Conservation (phyloP, 2,888 invertebrate genomes). For the Mythimna impura region DNA sequence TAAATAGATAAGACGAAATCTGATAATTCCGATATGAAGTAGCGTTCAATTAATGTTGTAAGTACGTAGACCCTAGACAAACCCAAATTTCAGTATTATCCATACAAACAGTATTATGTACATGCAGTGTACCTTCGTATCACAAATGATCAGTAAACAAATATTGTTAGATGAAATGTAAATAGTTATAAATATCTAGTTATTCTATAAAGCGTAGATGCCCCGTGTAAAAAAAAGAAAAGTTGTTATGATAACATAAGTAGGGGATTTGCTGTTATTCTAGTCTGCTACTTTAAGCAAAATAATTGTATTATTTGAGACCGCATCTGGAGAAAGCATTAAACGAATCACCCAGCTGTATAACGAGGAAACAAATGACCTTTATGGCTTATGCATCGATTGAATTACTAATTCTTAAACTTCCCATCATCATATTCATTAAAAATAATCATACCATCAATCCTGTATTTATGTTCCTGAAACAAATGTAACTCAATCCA, state of each 20-base stretch:
- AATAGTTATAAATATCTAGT: constrained; percentile 62
- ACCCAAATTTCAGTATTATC: constrained; percentile 60
- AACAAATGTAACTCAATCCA: neutral
- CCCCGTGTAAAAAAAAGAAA: constrained; percentile 47
- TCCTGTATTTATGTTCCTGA: constrained; percentile 6
- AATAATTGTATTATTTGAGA: constrained; percentile 46
- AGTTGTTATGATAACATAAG: constrained; percentile 40
- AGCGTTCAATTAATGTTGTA: constrained; percentile 54
- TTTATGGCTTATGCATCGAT: neutral
- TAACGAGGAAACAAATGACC: neutral
- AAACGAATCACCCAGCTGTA: neutral
- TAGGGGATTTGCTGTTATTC: constrained; percentile 68
- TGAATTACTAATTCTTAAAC: neutral
- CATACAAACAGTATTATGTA: constrained; percentile 55
- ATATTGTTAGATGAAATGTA: constrained; percentile 59
- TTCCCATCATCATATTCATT: neutral
- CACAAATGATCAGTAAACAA: constrained; percentile 54
- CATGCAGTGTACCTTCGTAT: constrained; percentile 47
- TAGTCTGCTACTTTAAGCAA: constrained; percentile 67
- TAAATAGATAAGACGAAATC: constrained; percentile 63
- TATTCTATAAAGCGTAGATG: constrained; percentile 51
- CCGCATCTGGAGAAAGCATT: neutral
- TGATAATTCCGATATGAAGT: constrained; percentile 66
- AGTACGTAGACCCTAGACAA: constrained; percentile 43
- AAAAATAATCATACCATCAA: neutral